These are phyloP conservation scores for Cathartes aura DNA, from an alignment of 2,113 vertebrate species.

Conservation along the genomic window DNA sequence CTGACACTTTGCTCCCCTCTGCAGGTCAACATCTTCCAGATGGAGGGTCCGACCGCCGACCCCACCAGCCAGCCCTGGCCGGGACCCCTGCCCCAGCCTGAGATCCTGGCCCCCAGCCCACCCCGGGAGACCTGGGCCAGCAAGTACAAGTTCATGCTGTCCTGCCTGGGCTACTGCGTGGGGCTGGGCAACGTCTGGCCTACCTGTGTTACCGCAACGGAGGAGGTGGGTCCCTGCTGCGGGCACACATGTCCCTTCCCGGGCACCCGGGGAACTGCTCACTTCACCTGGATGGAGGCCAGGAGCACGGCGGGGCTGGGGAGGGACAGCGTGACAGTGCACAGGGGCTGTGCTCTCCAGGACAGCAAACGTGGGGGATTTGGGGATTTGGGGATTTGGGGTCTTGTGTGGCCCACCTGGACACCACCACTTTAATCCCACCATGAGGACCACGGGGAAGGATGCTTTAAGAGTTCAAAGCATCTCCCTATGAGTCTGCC, in stretches of 20 bases:
- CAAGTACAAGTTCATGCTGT: slow-evolving; percentile 84
- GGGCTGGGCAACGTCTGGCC: slow-evolving; percentile 92
- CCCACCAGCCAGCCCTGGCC: background rate
- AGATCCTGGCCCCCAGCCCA: background rate
- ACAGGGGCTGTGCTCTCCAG: background rate
- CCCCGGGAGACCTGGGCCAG: slow-evolving; percentile 76
- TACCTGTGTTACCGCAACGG: slow-evolving; percentile 91
- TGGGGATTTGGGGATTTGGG: rapidly evolving
- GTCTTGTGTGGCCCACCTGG: background rate
- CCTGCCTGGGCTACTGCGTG: slow-evolving; percentile 89
- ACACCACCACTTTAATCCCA: background rate
- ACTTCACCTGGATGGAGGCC: background rate
- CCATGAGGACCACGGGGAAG: background rate
- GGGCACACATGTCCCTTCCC: background rate
- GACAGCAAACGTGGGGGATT: background rate
- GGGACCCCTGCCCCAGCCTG: background rate
- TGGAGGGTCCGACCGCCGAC: slow-evolving; percentile 19
- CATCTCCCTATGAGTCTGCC: background rate
- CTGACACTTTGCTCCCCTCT: background rate
- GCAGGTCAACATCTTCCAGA: slow-evolving; percentile 52
- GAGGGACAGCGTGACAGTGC: rapidly evolving
- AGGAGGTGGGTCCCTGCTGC: slow-evolving; percentile 76
- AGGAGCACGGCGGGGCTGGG: background rate
- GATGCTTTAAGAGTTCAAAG: background rate
- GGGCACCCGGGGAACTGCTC: background rate